Evolutionary conservation across 2,797 vertebrate genomes (phyloP), one percentile per base, ranked within the genome.

Genomic region (Spinus pinus): DNA sequence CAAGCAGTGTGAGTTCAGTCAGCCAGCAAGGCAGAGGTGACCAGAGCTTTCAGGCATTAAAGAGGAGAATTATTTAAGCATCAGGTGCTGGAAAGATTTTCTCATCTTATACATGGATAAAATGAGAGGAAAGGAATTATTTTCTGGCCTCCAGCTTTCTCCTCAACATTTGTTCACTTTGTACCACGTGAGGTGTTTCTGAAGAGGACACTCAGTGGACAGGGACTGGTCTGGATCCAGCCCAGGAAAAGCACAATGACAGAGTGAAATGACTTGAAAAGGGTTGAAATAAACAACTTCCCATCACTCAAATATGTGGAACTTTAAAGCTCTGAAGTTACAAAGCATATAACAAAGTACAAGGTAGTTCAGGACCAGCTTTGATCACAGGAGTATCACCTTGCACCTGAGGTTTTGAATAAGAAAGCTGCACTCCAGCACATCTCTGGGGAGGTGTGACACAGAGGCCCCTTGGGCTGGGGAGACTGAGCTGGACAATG

Each of bases 41-140:
- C 82, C 80, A 72, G 82, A 80, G 81, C 88, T 95, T 78, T 84
- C 81, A 80, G 85, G 69, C 87, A 80, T 87, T 92, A 90, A 91
- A 89, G 81, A 93, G 50, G 31, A 82, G 70, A 93, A 33, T 88
- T 72, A 72, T 57, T 85, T 87, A 69, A 73, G 75, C 74, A 73
- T 80, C 56, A 87, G 67, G 67, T 70, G 56, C 72, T 93, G 56
- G 54, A 86, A 94, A 71, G 72, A 30, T 25, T 39, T 50, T 90
- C 86, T 86, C 30, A 44, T 39, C 39, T 60, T 49, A 44, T 14
- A 56, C 39, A 31, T 31, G 33, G 75, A 31, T 81, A 78, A 57
- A 39, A 61, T 0, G 3, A 51, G 50, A 83, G 33, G 53, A 74
- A 85, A 86, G 14, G 50, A 86, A 69, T 56, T 51, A 46, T 70